phyloP scores from a whole-genome alignment of 2,888 invertebrate species.

The Caenorhabditis imperialis region DNA sequence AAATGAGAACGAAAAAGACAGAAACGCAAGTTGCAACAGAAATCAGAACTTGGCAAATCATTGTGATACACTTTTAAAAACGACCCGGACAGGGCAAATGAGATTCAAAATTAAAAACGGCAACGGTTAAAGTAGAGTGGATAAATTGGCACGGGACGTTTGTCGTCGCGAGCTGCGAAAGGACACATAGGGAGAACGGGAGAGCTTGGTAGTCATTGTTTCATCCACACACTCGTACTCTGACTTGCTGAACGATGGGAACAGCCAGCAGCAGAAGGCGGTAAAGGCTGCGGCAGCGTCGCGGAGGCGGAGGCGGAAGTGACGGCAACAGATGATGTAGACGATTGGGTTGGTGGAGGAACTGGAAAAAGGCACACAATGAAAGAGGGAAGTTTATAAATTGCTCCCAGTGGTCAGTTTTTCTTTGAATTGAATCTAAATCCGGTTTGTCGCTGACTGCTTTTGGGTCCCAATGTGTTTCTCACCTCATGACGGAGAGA shows the following conservation, averaged over 20 bases:
- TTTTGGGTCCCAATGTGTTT: constrained; percentile 34
- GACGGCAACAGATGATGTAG: constrained; percentile 70
- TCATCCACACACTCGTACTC: constrained; percentile 54
- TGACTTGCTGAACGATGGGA: constrained; percentile 36
- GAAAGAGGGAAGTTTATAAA: no score
- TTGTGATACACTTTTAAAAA: neutral
- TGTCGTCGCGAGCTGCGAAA: constrained; percentile 57
- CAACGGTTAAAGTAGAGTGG: constrained; percentile 39
- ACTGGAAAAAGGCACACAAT: constrained; percentile 55
- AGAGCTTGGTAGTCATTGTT: constrained; percentile 54
- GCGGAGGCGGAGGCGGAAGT: constrained; percentile 62
- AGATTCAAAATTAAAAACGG: constrained; percentile 5
- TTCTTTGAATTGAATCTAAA: constrained; percentile 36
- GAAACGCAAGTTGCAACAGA: neutral
- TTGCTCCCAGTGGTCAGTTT: constrained; percentile 20
- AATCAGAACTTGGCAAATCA: constrained; percentile 10
- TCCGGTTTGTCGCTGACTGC: constrained; percentile 19
- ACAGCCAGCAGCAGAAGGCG: constrained; percentile 43
- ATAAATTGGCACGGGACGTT: constrained; percentile 45
- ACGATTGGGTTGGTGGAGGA: constrained; percentile 70
- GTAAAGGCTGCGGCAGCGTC: constrained; percentile 27
- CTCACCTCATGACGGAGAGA: constrained; percentile 64
- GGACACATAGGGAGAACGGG: constrained; percentile 62
- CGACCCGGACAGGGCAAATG: constrained; percentile 23
- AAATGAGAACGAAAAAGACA: neutral